Conservation (phyloP, 2,888 invertebrate genomes). For the Agrilus cyanescens region DNA sequence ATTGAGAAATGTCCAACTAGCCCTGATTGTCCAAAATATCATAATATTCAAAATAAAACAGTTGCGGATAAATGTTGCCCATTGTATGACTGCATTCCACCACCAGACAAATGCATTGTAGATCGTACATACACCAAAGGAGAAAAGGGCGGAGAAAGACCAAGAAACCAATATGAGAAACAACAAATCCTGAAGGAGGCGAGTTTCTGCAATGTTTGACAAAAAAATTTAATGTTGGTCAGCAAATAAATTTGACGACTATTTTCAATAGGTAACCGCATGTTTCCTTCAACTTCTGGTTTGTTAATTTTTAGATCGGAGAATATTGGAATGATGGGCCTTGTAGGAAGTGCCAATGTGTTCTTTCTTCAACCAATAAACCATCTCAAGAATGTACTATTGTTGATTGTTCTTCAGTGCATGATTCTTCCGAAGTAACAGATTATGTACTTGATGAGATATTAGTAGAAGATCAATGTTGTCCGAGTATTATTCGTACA, state of each 20-base stretch:
- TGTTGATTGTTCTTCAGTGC: slow-evolving; percentile 39
- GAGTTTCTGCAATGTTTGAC: slow-evolving; percentile 9
- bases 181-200: slow-evolving; percentile 45
- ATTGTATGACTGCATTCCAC: slow-evolving; percentile 50
- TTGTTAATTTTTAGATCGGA: slow-evolving; percentile 34
- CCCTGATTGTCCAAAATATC: slow-evolving; percentile 47
- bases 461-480: slow-evolving; percentile 49
- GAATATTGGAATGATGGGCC: slow-evolving; percentile 59
- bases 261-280: background rate
- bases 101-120: slow-evolving; percentile 53
- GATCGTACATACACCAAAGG: slow-evolving; percentile 43
- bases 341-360: slow-evolving; percentile 53
- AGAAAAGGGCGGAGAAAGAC: slow-evolving; percentile 43
- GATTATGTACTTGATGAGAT: slow-evolving; percentile 46
- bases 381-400: slow-evolving; percentile 37
- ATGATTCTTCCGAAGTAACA: slow-evolving; percentile 34
- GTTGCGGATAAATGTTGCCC: slow-evolving; percentile 49
- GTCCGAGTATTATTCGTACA: slow-evolving; percentile 43
- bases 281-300: background rate
- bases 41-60: slow-evolving; percentile 33
- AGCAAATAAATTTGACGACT: no score
- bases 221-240: background rate
- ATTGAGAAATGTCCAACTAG: slow-evolving; percentile 49
- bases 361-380: slow-evolving; percentile 26
- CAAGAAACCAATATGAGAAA: slow-evolving; percentile 29